Evolutionary conservation across 2,113 vertebrate species (phyloP).

Genomic region (Genyomyrus donnyi): DNA sequence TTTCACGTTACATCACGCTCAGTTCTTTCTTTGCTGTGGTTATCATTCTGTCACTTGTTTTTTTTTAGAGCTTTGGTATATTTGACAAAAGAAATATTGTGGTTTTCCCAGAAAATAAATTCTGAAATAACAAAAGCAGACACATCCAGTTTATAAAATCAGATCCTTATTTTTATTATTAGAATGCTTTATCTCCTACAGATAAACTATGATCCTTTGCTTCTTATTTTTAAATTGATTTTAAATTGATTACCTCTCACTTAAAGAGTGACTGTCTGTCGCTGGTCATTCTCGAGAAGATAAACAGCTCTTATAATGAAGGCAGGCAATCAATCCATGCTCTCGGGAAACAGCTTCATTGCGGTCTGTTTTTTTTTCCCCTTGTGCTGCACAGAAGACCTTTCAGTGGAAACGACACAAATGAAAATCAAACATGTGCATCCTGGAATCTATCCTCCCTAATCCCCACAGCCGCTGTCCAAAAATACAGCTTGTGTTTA

Average conservation of each 20-base stretch:
- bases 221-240: not conserved
- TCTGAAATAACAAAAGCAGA: not conserved
- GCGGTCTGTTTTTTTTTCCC: not conserved
- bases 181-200: not conserved
- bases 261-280: constrained; percentile 9
- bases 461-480: not conserved
- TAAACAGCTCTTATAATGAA: constrained; percentile 4
- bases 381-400: not conserved
- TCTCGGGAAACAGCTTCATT: constrained; percentile 13
- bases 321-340: not conserved
- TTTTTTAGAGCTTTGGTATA: not conserved
- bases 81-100: not conserved
- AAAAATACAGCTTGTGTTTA: not conserved
- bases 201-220: not conserved
- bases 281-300: not conserved
- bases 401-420: not conserved
- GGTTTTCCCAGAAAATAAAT: not conserved
- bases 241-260: not conserved
- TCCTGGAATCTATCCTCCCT: not conserved
- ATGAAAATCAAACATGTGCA: not conserved
- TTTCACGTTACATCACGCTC: not conserved
- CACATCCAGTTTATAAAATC: not conserved
- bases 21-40: not conserved
- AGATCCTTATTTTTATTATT: not conserved
- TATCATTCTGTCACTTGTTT: not conserved